Evolutionary conservation across 2,113 vertebrate species (phyloP).

Genomic region (Hepsetus odoe): DNA sequence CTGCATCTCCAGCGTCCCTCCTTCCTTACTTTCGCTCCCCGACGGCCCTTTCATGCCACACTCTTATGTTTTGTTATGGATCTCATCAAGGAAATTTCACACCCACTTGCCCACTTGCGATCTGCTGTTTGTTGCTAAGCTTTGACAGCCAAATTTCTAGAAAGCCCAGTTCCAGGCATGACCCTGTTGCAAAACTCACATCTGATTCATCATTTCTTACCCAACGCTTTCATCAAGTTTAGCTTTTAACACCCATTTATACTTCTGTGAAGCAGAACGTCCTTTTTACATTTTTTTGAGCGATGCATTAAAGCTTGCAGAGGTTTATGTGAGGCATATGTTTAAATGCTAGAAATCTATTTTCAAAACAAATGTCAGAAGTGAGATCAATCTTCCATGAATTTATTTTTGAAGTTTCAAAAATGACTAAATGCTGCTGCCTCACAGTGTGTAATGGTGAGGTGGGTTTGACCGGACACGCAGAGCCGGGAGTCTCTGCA

Average conservation of each 20-base stretch:
- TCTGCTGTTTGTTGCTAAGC: background rate
- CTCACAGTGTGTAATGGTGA: too few species aligned
- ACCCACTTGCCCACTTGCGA: background rate
- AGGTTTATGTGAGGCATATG: too few species aligned
- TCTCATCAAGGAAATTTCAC: background rate
- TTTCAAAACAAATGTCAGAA: too few species aligned
- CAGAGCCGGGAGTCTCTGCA: too few species aligned
- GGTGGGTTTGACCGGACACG: too few species aligned
- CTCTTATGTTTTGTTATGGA: background rate
- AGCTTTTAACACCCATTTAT: background rate
- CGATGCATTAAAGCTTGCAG: too few species aligned
- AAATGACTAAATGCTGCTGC: too few species aligned
- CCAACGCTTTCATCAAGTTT: background rate
- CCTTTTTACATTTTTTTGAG: too few species aligned
- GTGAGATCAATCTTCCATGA: too few species aligned
- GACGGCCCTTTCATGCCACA: background rate
- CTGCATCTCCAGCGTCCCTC: background rate
- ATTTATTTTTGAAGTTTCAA: too few species aligned
- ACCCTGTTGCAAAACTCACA: background rate
- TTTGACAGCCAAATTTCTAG: background rate
- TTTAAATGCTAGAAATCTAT: too few species aligned
- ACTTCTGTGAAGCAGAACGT: too few species aligned
- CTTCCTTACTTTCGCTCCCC: background rate
- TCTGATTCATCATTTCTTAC: background rate
- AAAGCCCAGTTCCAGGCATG: background rate